Evolutionary conservation across 2,888 invertebrate genomes (phyloP).

Genomic region (Sarcophaga subvicina): DNA sequence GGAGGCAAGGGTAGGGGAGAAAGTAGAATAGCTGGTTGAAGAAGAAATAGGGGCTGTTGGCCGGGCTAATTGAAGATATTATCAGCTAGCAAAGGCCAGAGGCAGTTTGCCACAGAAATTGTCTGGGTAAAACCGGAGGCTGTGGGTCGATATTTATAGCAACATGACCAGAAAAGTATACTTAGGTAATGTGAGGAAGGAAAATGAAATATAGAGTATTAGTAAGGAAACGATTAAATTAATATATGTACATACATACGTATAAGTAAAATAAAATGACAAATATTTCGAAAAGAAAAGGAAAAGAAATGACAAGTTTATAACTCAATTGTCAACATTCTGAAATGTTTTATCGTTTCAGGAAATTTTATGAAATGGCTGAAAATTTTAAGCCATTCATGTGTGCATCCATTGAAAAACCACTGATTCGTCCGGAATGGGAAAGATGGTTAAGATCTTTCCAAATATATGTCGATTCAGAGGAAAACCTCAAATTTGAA

Average conservation of each 20-base stretch:
- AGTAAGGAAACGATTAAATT: constrained; percentile 13
- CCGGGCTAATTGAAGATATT: neutral
- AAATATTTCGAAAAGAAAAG: no score
- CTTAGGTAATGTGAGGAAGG: neutral
- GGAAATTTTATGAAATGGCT: constrained; percentile 19
- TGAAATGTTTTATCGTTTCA: constrained; percentile 40
- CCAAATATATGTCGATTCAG: constrained; percentile 51
- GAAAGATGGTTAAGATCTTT: constrained; percentile 58
- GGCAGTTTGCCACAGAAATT: constrained; percentile 18
- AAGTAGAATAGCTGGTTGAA: constrained; percentile 35
- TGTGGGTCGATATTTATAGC: no score
- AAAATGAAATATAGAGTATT: constrained; percentile 17
- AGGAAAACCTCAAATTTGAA: constrained; percentile 54
- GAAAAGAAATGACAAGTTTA: constrained; percentile 22
- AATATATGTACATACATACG: neutral
- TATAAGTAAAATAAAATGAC: constrained; percentile 8
- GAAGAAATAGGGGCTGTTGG: constrained; percentile 14
- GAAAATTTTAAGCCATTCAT: constrained; percentile 26
- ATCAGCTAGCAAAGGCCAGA: constrained; percentile 8
- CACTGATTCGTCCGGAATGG: constrained; percentile 54
- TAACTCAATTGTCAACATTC: constrained; percentile 33
- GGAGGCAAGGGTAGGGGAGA: neutral
- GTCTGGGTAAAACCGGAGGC: neutral
- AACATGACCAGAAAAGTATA: no score
- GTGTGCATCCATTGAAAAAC: constrained; percentile 23